These are phyloP conservation scores for Tiphia femorata DNA, from an alignment of 2,888 invertebrate species.

Conservation along the genomic window DNA sequence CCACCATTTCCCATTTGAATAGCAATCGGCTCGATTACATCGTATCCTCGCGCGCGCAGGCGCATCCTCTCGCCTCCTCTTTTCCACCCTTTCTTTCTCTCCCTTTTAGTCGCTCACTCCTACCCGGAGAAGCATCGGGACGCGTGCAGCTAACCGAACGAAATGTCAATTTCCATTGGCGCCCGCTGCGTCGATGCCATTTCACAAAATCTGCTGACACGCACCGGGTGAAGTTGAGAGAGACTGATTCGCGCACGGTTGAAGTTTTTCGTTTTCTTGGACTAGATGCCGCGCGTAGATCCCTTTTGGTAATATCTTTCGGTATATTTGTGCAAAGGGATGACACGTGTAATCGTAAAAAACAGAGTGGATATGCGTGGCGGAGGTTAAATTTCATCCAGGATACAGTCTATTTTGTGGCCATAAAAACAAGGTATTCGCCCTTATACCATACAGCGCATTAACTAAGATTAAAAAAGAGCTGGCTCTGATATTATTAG, in stretches of 20 bases:
- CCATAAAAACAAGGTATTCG: too few species aligned
- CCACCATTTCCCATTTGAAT: constrained; percentile 19
- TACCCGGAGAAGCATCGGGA: not conserved
- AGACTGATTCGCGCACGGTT: constrained; percentile 36
- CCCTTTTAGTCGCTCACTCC: not conserved
- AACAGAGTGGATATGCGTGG: too few species aligned
- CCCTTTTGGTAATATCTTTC: too few species aligned
- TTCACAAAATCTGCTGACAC: constrained; percentile 36
- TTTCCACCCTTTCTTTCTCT: not conserved
- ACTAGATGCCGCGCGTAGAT: too few species aligned
- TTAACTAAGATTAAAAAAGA: too few species aligned
- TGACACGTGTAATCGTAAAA: too few species aligned
- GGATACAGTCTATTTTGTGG: too few species aligned
- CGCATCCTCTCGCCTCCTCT: constrained; percentile 22
- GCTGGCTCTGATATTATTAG: too few species aligned
- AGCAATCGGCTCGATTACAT: constrained; percentile 40
- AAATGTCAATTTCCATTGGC: constrained; percentile 48
- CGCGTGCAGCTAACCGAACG: not conserved
- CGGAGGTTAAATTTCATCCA: too few species aligned
- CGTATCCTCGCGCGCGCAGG: constrained; percentile 20
- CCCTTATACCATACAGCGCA: too few species aligned
- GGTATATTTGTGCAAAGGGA: too few species aligned
- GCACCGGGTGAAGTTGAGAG: constrained; percentile 42
- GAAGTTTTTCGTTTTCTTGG: constrained; percentile 35
- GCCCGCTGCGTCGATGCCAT: constrained; percentile 38